A percentile compares a stretch with the other conserved stretches of the same genome.
phyloP scores from a whole-genome alignment of 2,113 vertebrate species.

The Theristicus caerulescens region DNA sequence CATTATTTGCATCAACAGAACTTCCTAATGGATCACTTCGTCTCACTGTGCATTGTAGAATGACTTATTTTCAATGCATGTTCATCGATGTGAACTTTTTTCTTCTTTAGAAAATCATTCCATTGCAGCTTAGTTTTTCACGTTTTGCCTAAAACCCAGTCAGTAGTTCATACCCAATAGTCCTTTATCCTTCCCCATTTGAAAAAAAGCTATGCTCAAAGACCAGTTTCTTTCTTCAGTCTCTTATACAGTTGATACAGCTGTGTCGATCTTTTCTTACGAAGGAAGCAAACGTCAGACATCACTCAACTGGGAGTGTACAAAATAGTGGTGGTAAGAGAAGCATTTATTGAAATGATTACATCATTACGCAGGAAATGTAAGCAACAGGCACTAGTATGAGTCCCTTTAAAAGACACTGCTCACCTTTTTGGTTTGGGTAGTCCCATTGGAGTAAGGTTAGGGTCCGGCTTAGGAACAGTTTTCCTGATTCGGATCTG shows the following conservation, averaged over 20 bases:
- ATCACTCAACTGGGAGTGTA: not conserved
- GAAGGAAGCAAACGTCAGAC: not conserved
- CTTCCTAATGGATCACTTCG: not conserved
- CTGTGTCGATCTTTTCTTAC: not conserved
- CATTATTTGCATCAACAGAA: not conserved
- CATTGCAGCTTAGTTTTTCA: not conserved
- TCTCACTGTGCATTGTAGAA: not conserved
- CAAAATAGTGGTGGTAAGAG: not conserved
- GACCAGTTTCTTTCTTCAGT: not conserved
- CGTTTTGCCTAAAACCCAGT: not conserved
- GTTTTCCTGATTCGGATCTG: conserved; percentile 93
- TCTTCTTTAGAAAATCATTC: not conserved
- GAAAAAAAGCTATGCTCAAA: not conserved
- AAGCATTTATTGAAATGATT: not conserved
- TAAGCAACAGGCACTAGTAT: not conserved
- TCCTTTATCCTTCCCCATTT: not conserved
- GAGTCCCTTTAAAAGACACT: not conserved
- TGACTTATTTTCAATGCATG: not conserved
- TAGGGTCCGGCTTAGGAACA: conserved; percentile 86
- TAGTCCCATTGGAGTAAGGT: conserved; percentile 94
- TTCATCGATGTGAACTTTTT: not conserved
- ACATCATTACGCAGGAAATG: not conserved
- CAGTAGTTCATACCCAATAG: not conserved
- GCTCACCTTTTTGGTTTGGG: conserved; percentile 92
- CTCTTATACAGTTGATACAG: not conserved